Evolutionary conservation across 2,888 invertebrate genomes (phyloP).

Genomic region (Drosophila parthenogenetica): DNA sequence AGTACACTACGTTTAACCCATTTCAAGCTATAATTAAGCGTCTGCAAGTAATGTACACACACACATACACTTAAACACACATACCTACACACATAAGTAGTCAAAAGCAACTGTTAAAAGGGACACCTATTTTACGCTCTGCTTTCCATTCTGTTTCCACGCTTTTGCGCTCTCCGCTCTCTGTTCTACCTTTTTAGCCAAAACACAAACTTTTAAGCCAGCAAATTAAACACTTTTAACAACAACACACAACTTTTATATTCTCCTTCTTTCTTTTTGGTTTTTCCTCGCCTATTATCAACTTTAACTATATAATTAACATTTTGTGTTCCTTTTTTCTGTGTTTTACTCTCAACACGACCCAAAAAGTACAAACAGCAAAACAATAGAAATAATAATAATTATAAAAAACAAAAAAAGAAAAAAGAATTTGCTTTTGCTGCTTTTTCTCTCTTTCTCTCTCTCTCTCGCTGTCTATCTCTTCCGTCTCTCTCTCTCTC

Average conservation of each 20-base stretch:
- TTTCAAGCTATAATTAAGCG: conserved; percentile 53
- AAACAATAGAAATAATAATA: conserved; percentile 29
- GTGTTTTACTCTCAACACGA: conserved; percentile 46
- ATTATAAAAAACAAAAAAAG: conserved; percentile 32
- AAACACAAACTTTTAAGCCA: conserved; percentile 73
- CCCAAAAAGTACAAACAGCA: conserved; percentile 51
- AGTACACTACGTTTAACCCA: conserved; percentile 54
- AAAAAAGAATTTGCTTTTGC: conserved; percentile 65
- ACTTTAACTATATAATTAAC: conserved; percentile 58
- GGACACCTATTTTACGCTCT: conserved; percentile 63
- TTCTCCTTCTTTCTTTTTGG: conserved; percentile 35
- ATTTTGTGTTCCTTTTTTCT: conserved; percentile 25
- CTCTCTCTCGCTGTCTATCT: background rate
- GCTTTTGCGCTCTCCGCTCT: conserved; percentile 43
- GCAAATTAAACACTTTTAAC: conserved; percentile 78
- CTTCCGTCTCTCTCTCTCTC: conserved; percentile 2
- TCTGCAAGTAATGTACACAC: conserved; percentile 35
- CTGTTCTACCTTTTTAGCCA: conserved; percentile 56
- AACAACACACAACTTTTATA: conserved; percentile 66
- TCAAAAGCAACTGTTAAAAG: conserved; percentile 55
- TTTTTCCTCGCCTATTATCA: conserved; percentile 50
- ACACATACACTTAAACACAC: conserved; percentile 16
- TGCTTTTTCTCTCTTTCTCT: conserved; percentile 52
- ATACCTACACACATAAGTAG: conserved; percentile 38
- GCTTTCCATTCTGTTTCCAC: conserved; percentile 33